phyloP scores from a whole-genome alignment of 2,797 vertebrate genomes.

The Periparus ater region DNA sequence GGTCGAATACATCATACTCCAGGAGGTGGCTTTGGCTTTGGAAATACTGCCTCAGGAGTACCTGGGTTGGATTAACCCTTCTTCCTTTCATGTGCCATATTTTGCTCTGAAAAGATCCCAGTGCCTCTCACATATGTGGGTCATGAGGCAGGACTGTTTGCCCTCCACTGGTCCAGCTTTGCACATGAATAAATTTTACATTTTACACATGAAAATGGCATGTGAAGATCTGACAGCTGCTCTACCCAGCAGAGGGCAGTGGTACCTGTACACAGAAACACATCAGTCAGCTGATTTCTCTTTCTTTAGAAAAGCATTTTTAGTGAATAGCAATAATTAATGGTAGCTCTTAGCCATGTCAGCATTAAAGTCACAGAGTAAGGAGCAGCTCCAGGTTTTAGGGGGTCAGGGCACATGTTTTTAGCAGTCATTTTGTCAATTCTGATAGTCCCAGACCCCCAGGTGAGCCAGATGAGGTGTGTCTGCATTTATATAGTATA shows the following conservation, averaged over 20 bases:
- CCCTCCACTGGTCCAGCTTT: neutral
- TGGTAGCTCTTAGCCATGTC: neutral
- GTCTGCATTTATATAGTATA: neutral
- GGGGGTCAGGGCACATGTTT: neutral
- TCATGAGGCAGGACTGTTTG: neutral
- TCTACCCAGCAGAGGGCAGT: constrained; percentile 67
- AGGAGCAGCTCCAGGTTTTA: neutral
- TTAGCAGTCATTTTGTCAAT: neutral
- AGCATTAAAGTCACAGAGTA: neutral
- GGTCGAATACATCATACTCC: constrained; percentile 39
- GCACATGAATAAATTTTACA: neutral
- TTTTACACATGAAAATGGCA: neutral
- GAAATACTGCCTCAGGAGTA: constrained; percentile 55
- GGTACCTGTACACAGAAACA: constrained; percentile 34
- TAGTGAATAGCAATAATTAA: neutral
- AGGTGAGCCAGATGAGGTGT: neutral
- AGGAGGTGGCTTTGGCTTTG: constrained; percentile 63
- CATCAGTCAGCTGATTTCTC: neutral
- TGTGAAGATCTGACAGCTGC: neutral
- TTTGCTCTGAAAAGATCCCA: constrained; percentile 28
- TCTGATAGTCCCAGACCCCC: neutral
- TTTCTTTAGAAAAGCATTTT: neutral
- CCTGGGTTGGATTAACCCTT: constrained; percentile 56
- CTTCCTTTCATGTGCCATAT: constrained; percentile 22
- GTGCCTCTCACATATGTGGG: neutral